Conservation (phyloP, 2,888 invertebrate species). For the Zhuqinia jingwanae region DNA sequence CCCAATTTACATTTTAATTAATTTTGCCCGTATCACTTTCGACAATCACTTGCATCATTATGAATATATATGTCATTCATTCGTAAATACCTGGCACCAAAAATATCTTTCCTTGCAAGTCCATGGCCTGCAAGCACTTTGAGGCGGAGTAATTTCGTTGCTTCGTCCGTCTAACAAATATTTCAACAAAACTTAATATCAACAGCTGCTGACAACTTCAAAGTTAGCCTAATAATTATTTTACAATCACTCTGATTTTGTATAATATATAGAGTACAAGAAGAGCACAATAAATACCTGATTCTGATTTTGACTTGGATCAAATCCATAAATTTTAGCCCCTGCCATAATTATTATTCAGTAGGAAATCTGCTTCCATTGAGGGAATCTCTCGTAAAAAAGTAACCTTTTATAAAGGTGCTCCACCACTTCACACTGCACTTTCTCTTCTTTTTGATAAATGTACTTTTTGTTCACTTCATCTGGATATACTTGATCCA, state of each 20-base stretch:
- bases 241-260: too few species aligned
- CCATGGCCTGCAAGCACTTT: conserved; percentile 93
- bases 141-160: conserved; percentile 90
- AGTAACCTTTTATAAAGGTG: too few species aligned
- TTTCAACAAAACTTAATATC: not conserved
- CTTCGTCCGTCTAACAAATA: conserved; percentile 83
- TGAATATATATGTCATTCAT: not conserved
- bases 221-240: too few species aligned
- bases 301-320: conserved; percentile 74
- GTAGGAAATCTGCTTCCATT: conserved; percentile 57
- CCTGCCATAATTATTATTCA: conserved; percentile 69
- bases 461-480: too few species aligned
- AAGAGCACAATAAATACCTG: too few species aligned
- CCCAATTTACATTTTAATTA: not conserved
- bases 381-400: conserved; percentile 31
- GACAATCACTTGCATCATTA: too few species aligned
- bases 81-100: conserved; percentile 92
- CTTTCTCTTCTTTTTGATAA: not conserved
- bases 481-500: too few species aligned
- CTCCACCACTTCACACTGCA: not conserved
- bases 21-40: too few species aligned
- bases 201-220: not conserved
- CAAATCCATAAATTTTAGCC: conserved; percentile 77
- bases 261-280: too few species aligned
- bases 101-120: conserved; percentile 98